These are phyloP conservation scores for Pectinophora gossypiella DNA, from an alignment of 1,140 invertebrate species.

Conservation along the genomic window DNA sequence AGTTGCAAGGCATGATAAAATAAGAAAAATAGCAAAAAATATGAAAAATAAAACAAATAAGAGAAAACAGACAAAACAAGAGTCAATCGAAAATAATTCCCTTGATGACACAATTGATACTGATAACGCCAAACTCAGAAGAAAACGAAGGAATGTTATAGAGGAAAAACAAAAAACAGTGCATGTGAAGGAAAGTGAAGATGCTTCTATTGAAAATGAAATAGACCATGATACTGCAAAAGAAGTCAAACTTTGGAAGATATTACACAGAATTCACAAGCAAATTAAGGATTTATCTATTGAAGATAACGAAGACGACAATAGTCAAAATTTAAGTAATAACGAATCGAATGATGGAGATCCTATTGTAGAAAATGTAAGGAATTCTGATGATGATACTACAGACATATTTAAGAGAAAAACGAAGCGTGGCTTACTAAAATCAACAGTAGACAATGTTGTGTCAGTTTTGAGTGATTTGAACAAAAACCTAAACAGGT, in stretches of 20 bases:
- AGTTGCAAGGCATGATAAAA: not conserved
- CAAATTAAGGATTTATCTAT: conserved; percentile 31
- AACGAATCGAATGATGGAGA: conserved; percentile 21
- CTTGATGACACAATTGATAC: not conserved
- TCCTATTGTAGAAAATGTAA: conserved; percentile 39
- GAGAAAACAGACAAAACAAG: not conserved
- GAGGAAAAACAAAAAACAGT: conserved; percentile 6
- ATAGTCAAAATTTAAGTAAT: conserved; percentile 1
- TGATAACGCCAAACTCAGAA: not conserved
- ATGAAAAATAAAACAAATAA: not conserved
- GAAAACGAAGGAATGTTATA: conserved; percentile 24
- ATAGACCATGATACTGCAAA: conserved; percentile 28
- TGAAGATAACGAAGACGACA: conserved; percentile 16
- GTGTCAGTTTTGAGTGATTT: conserved; percentile 41
- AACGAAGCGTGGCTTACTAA: conserved; percentile 37
- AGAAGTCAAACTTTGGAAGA: conserved; percentile 30
- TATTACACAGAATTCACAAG: conserved; percentile 40
- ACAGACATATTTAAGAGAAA: conserved; percentile 36
- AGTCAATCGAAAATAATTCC: not conserved
- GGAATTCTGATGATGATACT: conserved; percentile 38
- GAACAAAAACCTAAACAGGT: conserved; percentile 47
- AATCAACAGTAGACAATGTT: conserved; percentile 43
- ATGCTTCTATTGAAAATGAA: conserved; percentile 29
- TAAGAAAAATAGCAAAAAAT: not conserved
- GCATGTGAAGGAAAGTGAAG: conserved; percentile 4